Percentiles rank a stretch among this genome's conserved stretches.
phyloP scores from a whole-genome alignment of 2,797 vertebrate genomes.

The Acomys russatus region DNA sequence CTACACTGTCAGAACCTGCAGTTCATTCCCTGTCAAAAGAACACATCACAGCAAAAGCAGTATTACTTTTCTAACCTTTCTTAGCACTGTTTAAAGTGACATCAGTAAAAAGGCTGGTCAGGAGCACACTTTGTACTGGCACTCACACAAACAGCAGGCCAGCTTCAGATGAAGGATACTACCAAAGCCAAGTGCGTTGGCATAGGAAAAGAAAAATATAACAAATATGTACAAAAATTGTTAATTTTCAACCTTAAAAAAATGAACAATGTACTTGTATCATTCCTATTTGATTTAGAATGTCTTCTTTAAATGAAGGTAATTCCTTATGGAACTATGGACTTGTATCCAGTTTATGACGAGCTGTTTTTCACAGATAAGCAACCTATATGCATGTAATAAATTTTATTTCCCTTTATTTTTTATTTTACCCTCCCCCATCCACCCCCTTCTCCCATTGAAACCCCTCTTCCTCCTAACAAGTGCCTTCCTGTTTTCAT shows the following conservation, averaged over 20 bases:
- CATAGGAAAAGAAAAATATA: constrained; percentile 37
- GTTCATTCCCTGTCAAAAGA: constrained; percentile 46
- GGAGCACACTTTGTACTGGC: neutral
- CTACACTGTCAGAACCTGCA: neutral
- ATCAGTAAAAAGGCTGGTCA: neutral
- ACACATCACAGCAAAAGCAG: neutral
- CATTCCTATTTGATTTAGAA: neutral
- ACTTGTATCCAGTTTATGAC: neutral
- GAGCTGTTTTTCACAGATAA: neutral
- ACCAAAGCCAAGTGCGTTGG: neutral
- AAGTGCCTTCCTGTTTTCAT: neutral
- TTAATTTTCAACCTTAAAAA: neutral
- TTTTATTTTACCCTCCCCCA: too few relatives aligned
- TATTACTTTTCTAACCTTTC: neutral
- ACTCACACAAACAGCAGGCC: neutral
- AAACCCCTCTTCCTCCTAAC: neutral
- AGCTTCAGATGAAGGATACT: neutral
- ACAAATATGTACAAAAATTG: neutral
- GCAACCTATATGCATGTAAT: neutral
- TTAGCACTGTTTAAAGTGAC: constrained; percentile 52
- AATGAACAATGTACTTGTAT: neutral
- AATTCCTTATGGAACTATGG: neutral
- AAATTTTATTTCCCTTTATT: neutral
- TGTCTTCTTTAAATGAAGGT: constrained; percentile 1
- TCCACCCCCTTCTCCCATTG: too few relatives aligned